Conservation (phyloP, 2,113 vertebrate genomes). For the Brachypteracias leptosomus region DNA sequence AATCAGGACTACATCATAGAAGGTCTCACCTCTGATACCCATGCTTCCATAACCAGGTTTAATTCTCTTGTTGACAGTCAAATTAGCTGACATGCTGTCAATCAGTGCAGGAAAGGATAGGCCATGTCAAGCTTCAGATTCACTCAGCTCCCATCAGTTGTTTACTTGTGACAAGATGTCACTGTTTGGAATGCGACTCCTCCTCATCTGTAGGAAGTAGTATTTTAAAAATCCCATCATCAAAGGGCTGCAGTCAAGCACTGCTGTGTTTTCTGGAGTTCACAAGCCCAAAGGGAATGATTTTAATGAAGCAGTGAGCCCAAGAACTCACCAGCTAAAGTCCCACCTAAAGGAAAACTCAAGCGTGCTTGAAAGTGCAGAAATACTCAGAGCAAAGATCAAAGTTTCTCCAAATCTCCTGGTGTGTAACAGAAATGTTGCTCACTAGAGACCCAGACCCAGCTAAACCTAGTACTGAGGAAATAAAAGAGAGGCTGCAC, state of each 20-base stretch:
- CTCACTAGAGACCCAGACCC: neutral
- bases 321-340: neutral
- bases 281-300: neutral
- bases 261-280: neutral
- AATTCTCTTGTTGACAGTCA: neutral
- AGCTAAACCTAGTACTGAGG: neutral
- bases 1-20: neutral
- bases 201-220: neutral
- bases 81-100: neutral
- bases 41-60: neutral
- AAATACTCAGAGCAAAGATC: neutral
- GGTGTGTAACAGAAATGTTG: neutral
- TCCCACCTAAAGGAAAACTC: neutral
- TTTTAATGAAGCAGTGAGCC: neutral
- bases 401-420: neutral
- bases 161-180: neutral
- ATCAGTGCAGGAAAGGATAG: neutral
- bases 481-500: neutral
- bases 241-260: neutral
- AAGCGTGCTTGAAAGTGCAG: neutral
- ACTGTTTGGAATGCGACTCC: accelerated
- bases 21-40: neutral
- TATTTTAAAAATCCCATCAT: neutral
- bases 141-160: neutral
- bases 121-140: neutral